Evolutionary conservation across 2,888 invertebrate species (phyloP).

Genomic region (Orthonychiurus folsomi): DNA sequence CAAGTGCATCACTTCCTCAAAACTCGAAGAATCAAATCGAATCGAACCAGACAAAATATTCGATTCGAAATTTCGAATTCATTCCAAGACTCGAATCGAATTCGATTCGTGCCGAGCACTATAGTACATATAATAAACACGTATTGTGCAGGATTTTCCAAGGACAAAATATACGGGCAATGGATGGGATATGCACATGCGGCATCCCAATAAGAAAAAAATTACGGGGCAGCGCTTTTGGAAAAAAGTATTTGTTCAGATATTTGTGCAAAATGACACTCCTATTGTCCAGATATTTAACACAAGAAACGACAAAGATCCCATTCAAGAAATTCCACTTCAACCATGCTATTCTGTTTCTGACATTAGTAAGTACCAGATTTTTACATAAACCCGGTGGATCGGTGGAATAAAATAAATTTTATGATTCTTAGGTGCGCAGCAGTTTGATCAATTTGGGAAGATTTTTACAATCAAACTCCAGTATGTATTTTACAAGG

Average conservation of each 20-base stretch:
- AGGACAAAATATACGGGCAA: slow-evolving; percentile 64
- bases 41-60: too few relatives aligned
- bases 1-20: too few relatives aligned
- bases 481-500: slow-evolving; percentile 96
- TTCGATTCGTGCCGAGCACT: too few relatives aligned
- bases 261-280: slow-evolving; percentile 68
- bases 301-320: slow-evolving; percentile 73
- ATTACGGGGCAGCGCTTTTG: slow-evolving; percentile 91
- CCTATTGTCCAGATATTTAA: slow-evolving; percentile 79
- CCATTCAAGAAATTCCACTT: slow-evolving; percentile 88
- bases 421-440: slow-evolving; percentile 55
- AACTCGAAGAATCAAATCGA: too few relatives aligned
- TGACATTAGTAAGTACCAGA: slow-evolving; percentile 59
- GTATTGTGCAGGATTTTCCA: slow-evolving; percentile 83
- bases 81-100: too few relatives aligned
- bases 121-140: too few relatives aligned
- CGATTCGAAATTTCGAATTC: too few relatives aligned
- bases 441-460: slow-evolving; percentile 97
- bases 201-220: slow-evolving; percentile 94
- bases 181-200: slow-evolving; percentile 92
- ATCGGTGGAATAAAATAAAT: too few relatives aligned
- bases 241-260: slow-evolving; percentile 87
- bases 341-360: slow-evolving; percentile 93
- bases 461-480: slow-evolving; percentile 97
- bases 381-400: background rate